These are phyloP conservation scores for Pantelozetes paolii DNA, from an alignment of 2,888 invertebrate genomes.

Conservation along the genomic window DNA sequence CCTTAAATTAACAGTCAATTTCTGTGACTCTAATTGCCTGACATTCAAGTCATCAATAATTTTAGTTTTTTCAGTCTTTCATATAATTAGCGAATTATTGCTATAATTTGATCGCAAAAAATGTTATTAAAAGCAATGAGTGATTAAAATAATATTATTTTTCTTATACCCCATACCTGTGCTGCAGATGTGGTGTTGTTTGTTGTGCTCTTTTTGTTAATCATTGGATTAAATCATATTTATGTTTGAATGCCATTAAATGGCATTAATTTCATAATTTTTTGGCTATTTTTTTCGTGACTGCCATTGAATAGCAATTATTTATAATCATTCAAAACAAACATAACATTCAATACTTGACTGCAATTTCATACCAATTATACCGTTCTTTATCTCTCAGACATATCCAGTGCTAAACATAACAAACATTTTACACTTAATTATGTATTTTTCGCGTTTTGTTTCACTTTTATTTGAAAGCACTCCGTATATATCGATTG, in stretches of 20 bases:
- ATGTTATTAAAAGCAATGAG: neutral
- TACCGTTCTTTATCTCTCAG: neutral
- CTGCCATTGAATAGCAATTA: constrained; percentile 8
- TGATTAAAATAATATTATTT: constrained; percentile 1
- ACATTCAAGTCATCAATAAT: constrained; percentile 13
- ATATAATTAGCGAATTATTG: constrained; percentile 10
- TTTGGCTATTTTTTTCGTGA: neutral
- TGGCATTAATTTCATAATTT: constrained; percentile 12
- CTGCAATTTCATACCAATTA: neutral
- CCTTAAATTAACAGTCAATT: constrained; percentile 20
- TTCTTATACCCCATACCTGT: neutral
- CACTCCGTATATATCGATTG: too few species aligned
- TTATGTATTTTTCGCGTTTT: too few species aligned
- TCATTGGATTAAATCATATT: too few species aligned
- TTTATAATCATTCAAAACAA: neutral
- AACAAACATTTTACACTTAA: too few species aligned
- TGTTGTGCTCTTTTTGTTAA: neutral
- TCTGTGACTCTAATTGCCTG: constrained; percentile 8
- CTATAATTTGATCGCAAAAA: constrained; percentile 6
- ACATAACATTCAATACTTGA: neutral
- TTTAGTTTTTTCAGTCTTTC: neutral
- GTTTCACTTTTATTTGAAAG: neutral
- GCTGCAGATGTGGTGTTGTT: constrained; percentile 17
- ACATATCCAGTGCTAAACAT: too few species aligned
- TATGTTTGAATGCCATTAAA: neutral